A percentile compares a stretch with the other conserved stretches of the same genome.
These are phyloP conservation scores for Phylloscopus trochilus DNA, from an alignment of 2,113 vertebrate genomes.

Conservation along the genomic window DNA sequence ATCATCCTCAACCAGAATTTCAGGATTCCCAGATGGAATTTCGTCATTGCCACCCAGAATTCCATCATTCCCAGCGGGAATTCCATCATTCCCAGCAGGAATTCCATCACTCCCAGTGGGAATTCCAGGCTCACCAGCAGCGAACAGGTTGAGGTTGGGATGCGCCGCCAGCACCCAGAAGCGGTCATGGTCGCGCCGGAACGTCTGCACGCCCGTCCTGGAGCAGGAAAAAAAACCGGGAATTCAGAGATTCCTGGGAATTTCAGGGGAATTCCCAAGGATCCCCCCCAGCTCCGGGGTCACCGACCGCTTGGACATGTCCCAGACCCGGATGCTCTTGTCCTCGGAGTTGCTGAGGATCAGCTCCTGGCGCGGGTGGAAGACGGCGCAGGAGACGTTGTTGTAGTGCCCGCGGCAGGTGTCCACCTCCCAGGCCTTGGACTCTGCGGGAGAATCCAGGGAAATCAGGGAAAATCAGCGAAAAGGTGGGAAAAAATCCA, in stretches of 20 bases:
- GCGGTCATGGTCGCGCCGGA: constrained; percentile 93
- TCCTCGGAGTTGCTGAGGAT: constrained; percentile 98
- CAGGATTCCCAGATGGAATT: too few species aligned
- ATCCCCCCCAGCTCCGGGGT: too few species aligned
- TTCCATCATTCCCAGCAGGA: accelerated
- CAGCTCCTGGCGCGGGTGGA: constrained; percentile 95
- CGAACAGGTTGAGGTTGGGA: constrained; percentile 97
- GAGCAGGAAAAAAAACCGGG: accelerated
- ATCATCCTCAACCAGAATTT: too few species aligned
- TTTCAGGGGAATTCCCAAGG: accelerated
- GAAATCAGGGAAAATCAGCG: too few species aligned
- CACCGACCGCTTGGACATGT: constrained; percentile 88
- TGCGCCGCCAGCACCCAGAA: constrained; percentile 97
- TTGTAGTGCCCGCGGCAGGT: constrained; percentile 97
- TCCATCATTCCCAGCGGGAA: too few species aligned
- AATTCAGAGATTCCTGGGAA: accelerated
- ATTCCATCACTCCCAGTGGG: accelerated
- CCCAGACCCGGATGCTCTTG: constrained; percentile 98
- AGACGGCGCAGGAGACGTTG: constrained; percentile 96
- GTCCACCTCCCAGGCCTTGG: constrained; percentile 96
- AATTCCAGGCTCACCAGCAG: constrained; percentile 77
- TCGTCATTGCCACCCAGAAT: too few species aligned
- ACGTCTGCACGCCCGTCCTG: constrained; percentile 88
- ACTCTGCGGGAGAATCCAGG: constrained; percentile 71
- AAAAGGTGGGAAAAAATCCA: too few species aligned